Evolutionary conservation across 2,797 vertebrate genomes (phyloP).

Genomic region (Sebastes goodei): DNA sequence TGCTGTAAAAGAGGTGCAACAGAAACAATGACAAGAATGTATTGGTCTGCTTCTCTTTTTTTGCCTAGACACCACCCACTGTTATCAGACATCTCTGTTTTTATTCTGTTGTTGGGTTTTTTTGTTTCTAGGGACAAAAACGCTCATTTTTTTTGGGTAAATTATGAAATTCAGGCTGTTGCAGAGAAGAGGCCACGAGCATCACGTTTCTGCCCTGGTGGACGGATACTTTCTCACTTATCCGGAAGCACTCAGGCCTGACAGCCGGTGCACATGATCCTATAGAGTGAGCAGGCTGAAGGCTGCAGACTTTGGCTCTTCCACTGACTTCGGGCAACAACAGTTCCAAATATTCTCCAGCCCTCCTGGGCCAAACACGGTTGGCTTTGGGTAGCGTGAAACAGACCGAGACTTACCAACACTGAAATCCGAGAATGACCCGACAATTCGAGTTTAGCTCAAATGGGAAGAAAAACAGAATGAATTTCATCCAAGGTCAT

Average conservation of each 20-base stretch:
- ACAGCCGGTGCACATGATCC: slow-evolving; percentile 33
- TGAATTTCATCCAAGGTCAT: slow-evolving; percentile 15
- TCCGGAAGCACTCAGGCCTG: slow-evolving; percentile 18
- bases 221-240: slow-evolving; percentile 18
- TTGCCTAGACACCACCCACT: slow-evolving; percentile 17
- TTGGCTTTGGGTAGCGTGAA: slow-evolving; percentile 23
- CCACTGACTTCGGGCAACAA: slow-evolving; percentile 25
- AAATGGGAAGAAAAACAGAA: slow-evolving; percentile 21
- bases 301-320: slow-evolving; percentile 32
- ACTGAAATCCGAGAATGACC: slow-evolving; percentile 15
- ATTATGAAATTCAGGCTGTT: slow-evolving; percentile 25
- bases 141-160: background rate
- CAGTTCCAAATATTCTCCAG: slow-evolving; percentile 39
- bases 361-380: background rate
- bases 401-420: slow-evolving; percentile 8
- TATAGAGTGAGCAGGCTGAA: slow-evolving; percentile 31
- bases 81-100: slow-evolving; percentile 34
- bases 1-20: slow-evolving; percentile 53
- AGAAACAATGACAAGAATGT: slow-evolving; percentile 58
- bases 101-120: background rate
- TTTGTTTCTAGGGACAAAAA: slow-evolving; percentile 20
- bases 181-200: slow-evolving; percentile 6
- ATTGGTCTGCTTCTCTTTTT: slow-evolving; percentile 43
- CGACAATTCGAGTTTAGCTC: background rate
- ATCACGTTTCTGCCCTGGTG: background rate